Base-by-base conservation (phyloP, 35 echinoderm and acorn worm genomes). In the Heliocidaris erythrogramma region DNA sequence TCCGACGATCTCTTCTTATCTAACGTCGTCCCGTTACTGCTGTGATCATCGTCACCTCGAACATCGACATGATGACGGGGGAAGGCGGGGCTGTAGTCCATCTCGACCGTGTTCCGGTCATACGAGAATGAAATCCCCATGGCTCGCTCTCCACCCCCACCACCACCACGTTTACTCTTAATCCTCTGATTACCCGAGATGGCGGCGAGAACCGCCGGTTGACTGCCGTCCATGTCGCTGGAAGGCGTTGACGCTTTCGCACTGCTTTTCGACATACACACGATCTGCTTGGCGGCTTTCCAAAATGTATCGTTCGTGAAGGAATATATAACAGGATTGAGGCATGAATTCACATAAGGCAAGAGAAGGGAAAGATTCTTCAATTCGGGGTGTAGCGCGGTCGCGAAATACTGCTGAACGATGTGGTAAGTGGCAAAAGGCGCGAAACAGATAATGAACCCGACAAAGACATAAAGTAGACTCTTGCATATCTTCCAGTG, bases 401-500 rank as follows among this genome's bases (percentile, higher is more conserved):
- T 48, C 0, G 85, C 30, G 32, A 56, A 30, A 65, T 96, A 98
- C 65, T 87, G 31, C 49, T 91, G 94, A 7, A 96, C 35, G 14
- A 98, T 86, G 87, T 98, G 95, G 85, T 98, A 98, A 9, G 94
- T 95, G 21, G 95, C 92, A 13, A 98, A 95, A 8, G 92, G 95
- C 18, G 60, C 85, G 87, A 96, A 98, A 71, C 97, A 95, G 21
- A 95, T 11, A 1, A 96, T 42, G 71, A 91, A 98, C 4, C 91
- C 97, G 0, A 96, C 85, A 35, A 98, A 98, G 18, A 98, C 97
- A 7, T 53, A 65, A 32, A 98, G 69, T 21, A 98, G 88, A 85
- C 85, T 95, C 48, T 94, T 94, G 49, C 96, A 96, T n/a, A 96
- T 95, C 56, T 95, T 98, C 97, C 95, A 96, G 65, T 97, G 96